phyloP scores from a whole-genome alignment of 2,888 invertebrate species.

The Panzeria rudis region DNA sequence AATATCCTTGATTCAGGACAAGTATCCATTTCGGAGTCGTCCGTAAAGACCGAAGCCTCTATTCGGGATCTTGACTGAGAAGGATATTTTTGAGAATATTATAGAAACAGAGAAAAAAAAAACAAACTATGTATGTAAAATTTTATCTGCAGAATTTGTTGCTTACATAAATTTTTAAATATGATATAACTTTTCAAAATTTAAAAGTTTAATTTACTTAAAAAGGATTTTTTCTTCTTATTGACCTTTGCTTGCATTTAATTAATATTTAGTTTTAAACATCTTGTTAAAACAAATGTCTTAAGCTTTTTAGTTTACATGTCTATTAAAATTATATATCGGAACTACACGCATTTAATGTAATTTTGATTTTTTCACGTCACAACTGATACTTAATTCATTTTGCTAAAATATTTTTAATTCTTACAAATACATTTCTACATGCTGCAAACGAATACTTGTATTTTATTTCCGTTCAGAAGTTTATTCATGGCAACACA shows the following conservation, averaged over 20 bases:
- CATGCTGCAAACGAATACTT: neutral
- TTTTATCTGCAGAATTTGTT: too few relatives aligned
- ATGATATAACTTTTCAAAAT: neutral
- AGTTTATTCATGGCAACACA: neutral
- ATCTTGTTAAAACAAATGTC: neutral
- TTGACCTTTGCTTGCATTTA: neutral
- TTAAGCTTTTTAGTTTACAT: neutral
- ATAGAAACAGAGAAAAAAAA: too few relatives aligned
- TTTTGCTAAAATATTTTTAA: neutral
- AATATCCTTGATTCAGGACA: too few relatives aligned
- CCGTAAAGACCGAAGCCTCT: too few relatives aligned
- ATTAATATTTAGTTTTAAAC: neutral
- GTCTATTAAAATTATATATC: neutral
- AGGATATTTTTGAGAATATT: too few relatives aligned
- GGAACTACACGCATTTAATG: neutral
- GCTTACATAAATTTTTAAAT: too few relatives aligned
- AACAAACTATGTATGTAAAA: too few relatives aligned
- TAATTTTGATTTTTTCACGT: neutral
- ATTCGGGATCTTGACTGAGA: too few relatives aligned
- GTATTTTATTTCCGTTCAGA: slow-evolving; percentile 2
- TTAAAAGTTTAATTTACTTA: too few relatives aligned
- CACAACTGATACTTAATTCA: neutral
- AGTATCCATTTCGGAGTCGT: too few relatives aligned
- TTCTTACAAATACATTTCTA: too few relatives aligned
- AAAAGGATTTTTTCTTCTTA: neutral